phyloP scores from a whole-genome alignment of 2,797 vertebrate genomes.

The Carduelis carduelis region DNA sequence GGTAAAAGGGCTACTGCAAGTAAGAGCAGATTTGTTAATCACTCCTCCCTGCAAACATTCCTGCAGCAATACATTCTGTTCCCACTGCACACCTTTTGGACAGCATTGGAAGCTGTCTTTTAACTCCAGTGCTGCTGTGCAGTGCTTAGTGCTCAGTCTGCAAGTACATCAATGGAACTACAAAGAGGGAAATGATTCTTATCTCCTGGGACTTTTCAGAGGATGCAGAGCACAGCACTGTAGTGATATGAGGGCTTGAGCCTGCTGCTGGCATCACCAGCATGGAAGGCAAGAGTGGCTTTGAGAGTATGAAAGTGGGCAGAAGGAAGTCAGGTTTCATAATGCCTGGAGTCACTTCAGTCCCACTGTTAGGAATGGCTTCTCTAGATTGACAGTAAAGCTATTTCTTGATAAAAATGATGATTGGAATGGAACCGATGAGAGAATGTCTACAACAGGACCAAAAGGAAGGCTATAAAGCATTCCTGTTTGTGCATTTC shows the following conservation, averaged over 20 bases:
- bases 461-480: not conserved
- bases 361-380: not conserved
- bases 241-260: not conserved
- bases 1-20: not conserved
- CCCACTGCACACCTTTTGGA: not conserved
- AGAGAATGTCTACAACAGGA: not conserved
- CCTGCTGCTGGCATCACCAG: not conserved
- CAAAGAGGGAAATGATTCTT: not conserved
- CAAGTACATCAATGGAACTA: not conserved
- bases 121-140: not conserved
- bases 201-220: not conserved
- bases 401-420: not conserved
- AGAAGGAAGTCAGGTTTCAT: not conserved
- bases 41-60: not conserved
- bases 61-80: not conserved
- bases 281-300: not conserved
- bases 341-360: not conserved
- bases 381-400: not conserved
- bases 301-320: not conserved
- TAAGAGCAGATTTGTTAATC: not conserved
- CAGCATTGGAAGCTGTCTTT: not conserved
- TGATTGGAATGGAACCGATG: not conserved
- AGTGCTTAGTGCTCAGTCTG: not conserved
- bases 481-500: not conserved
- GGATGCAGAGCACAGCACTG: rapidly evolving